Percentiles rank a stretch among this genome's conserved stretches.
Evolutionary conservation across 2,888 invertebrate genomes (phyloP).

Genomic region (Chrysolina oricalcia): DNA sequence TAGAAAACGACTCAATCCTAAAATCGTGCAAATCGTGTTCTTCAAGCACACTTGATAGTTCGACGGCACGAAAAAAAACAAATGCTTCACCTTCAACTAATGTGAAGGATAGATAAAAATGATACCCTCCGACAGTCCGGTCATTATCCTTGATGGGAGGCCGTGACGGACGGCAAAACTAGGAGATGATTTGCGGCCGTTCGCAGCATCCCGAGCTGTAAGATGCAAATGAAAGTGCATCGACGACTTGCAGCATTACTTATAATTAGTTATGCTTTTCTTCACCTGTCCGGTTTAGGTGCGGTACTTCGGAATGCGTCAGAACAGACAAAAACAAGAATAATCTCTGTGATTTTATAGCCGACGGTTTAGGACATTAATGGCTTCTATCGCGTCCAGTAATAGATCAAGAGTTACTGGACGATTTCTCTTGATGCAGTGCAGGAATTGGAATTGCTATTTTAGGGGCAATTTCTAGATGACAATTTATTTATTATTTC

Average conservation of each 20-base stretch:
- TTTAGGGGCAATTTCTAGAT: too few relatives aligned
- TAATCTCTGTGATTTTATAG: conserved; percentile 5
- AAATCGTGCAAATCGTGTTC: too few relatives aligned
- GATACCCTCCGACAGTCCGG: not conserved
- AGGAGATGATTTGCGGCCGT: conserved; percentile 13
- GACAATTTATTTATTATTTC: too few relatives aligned
- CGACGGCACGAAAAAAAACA: too few relatives aligned
- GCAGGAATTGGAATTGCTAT: too few relatives aligned
- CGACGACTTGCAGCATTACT: not conserved
- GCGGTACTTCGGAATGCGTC: conserved; percentile 13
- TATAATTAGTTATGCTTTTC: conserved; percentile 20
- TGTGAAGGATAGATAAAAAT: conserved; percentile 17
- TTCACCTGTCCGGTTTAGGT: conserved; percentile 16
- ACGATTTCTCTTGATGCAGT: not conserved
- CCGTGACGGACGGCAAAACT: not conserved
- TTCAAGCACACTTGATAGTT: not conserved
- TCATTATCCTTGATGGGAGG: conserved; percentile 10
- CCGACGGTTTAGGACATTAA: not conserved
- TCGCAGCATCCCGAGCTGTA: not conserved
- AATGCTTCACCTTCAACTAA: not conserved
- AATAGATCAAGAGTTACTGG: not conserved
- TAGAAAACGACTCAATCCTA: too few relatives aligned
- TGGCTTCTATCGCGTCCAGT: conserved; percentile 3
- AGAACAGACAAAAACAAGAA: not conserved
- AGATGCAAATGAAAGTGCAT: conserved; percentile 18